Evolutionary conservation across 2,888 invertebrate genomes (phyloP).

Genomic region (Lumbricus terrestris): DNA sequence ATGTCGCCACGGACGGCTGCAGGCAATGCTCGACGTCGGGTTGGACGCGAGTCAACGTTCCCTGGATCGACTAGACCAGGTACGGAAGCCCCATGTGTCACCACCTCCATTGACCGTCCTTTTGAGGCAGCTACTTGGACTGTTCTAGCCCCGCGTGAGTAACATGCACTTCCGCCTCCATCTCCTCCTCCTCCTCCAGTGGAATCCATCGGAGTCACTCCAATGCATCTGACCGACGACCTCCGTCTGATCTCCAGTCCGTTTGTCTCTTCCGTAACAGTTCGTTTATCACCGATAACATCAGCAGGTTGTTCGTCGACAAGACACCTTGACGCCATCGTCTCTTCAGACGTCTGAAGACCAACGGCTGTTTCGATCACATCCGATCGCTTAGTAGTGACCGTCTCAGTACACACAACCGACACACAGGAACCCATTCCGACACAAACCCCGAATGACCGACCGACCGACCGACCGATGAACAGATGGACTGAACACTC

Average conservation of each 20-base stretch:
- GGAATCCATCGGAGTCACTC: not conserved
- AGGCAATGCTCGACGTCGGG: not conserved
- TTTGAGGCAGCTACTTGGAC: not conserved
- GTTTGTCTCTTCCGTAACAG: not conserved
- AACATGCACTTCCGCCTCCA: not conserved
- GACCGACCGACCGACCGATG: too few relatives aligned
- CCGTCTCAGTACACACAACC: not conserved
- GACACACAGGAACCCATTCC: not conserved
- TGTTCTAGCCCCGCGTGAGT: not conserved
- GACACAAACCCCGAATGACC: not conserved
- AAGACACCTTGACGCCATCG: not conserved
- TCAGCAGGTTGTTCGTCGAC: not conserved
- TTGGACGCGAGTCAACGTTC: not conserved
- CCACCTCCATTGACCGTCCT: not conserved
- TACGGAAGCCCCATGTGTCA: not conserved
- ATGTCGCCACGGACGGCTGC: too few relatives aligned
- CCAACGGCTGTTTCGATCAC: not conserved
- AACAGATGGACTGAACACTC: not conserved
- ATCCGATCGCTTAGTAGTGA: not conserved
- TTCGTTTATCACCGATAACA: not conserved
- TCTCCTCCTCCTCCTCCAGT: too few relatives aligned
- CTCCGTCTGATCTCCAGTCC: too few relatives aligned
- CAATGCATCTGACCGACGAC: not conserved
- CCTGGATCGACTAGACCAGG: not conserved
- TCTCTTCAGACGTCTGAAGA: not conserved